Percentiles rank a stretch among this genome's conserved stretches.
These are phyloP conservation scores for Galbula dea DNA, from an alignment of 2,113 vertebrate species.

Conservation along the genomic window DNA sequence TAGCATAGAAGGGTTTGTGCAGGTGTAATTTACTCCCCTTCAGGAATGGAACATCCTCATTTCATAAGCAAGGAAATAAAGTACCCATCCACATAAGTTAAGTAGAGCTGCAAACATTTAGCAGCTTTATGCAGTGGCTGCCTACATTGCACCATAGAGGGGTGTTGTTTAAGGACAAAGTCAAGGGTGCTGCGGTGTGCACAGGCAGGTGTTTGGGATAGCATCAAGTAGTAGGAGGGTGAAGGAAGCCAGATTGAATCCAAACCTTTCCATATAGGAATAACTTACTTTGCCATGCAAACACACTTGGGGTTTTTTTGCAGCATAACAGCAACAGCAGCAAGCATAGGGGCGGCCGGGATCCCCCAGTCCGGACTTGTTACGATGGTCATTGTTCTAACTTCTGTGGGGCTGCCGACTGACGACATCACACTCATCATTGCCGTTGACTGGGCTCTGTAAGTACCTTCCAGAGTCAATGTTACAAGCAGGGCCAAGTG, in stretches of 20 bases:
- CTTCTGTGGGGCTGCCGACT: constrained; percentile 84
- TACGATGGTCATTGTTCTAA: constrained; percentile 90
- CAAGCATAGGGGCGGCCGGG: constrained; percentile 88
- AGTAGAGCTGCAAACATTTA: neutral
- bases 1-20: neutral
- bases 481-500: accelerated
- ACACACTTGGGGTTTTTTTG: neutral
- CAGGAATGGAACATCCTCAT: neutral
- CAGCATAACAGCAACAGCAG: constrained; percentile 95
- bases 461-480: neutral
- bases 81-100: neutral
- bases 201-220: neutral
- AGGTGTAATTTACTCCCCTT: neutral
- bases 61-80: neutral
- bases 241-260: neutral
- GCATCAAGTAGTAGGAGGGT: neutral
- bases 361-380: constrained; percentile 87
- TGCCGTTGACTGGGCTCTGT: constrained; percentile 88
- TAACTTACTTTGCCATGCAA: neutral
- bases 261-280: neutral
- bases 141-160: accelerated
- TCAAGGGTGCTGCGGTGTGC: accelerated
- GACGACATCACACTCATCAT: constrained; percentile 88
- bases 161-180: neutral
- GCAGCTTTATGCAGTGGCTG: neutral